Evolutionary conservation across 2,797 vertebrate genomes (phyloP).

Genomic region (Schizopygopsis malacanthus): DNA sequence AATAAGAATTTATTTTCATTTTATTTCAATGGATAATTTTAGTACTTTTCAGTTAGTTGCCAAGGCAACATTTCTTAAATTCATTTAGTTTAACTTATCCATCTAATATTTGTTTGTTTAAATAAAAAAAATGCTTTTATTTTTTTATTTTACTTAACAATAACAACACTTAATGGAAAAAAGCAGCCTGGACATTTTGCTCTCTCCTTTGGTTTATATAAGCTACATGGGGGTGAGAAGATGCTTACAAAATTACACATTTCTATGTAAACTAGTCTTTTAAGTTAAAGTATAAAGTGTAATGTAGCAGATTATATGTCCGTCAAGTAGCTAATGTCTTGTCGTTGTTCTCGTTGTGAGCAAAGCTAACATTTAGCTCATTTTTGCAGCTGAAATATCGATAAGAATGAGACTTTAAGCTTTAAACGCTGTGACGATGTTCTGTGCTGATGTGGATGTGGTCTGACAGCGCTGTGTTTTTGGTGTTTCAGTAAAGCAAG

Average conservation of each 20-base stretch:
- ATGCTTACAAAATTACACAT: neutral
- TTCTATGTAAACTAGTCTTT: neutral
- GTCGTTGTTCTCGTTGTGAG: neutral
- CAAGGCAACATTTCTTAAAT: neutral
- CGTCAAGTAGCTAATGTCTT: neutral
- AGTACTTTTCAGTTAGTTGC: neutral
- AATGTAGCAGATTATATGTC: neutral
- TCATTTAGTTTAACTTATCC: neutral
- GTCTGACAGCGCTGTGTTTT: conserved; percentile 75
- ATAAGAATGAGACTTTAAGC: neutral
- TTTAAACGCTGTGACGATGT: conserved; percentile 38
- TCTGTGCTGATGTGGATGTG: conserved; percentile 76
- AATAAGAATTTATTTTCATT: neutral
- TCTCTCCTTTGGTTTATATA: neutral
- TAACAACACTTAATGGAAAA: neutral
- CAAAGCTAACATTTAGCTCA: neutral
- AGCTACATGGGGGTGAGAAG: neutral
- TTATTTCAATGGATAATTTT: neutral
- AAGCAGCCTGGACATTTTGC: neutral
- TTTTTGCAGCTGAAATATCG: conserved; percentile 6
- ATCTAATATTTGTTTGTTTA: neutral
- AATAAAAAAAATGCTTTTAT: neutral
- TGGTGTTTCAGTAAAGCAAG: conserved; percentile 82
- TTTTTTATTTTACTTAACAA: neutral
- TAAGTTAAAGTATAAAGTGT: neutral